Evolutionary conservation across 2,797 vertebrate genomes (phyloP), one percentile per base, ranked within the genome.

Genomic region (Carduelis carduelis): DNA sequence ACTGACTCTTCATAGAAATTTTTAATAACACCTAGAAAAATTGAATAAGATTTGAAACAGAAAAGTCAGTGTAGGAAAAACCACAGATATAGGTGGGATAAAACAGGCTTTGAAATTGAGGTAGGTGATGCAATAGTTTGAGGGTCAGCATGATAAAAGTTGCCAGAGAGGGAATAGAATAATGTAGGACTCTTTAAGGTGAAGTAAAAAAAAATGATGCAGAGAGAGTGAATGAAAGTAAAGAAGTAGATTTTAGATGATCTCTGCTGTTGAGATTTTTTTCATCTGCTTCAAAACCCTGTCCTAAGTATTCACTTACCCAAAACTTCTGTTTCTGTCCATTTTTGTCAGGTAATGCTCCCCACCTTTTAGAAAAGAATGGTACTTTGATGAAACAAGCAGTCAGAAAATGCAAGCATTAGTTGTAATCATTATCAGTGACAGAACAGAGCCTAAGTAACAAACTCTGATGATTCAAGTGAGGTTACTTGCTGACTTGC

Each of bases 311-410:
- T 63, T 76, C 70, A 97, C 97, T 95, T 97, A 98, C 98, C 98
- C 98, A 98, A 50, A 97, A 98, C 74, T 98, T 98, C 93, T 98
- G 96, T 74, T 96, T 98, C 53, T 34, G 77, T n/a, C 96, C 96
- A 19, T 90, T 84, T 87, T 93, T 96, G 64, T 91, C 97, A 95
- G 23, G 60, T 70, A 97, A 34, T 17, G 34, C 77, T 43, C 98
- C 98, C 98, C 98, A 98, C 65, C 98, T 98, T 82, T 76, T 79
- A 88, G 72, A 89, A 96, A 63, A 96, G 8, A 90, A 95, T 50
- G 8, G 11, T 41, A 64, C 3, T 72, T 71, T 71, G 39, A 32
- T 78, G 74, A 49, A 83, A 66, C 16, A 68, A 78, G 8, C 20
- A 88, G 71, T 20, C 8, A 64, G 20, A 69, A 63, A 30, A 34